Evolutionary conservation across 64 coral and sea anemone genomes (phyloP), one percentile per base, ranked within the genome.

Genomic region (Catalaphyllia jardinei): DNA sequence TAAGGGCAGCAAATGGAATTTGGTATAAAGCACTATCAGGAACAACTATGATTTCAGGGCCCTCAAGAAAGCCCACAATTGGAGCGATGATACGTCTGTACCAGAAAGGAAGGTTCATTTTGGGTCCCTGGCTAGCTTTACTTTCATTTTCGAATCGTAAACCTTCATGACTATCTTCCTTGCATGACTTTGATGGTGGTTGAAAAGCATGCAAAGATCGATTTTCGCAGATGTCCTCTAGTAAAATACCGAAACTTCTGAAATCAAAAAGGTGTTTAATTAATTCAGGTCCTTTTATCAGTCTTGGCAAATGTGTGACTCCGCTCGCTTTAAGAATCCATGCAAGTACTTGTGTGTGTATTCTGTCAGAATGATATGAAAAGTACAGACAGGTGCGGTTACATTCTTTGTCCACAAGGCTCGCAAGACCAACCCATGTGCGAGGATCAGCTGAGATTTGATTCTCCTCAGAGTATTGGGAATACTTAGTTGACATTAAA

Each of bases 31-130:
- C 10, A 4, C 67, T 8, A 30, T 31, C 25, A 2, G 25, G 30
- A 74, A 35, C 72, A 74, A 74, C 35, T 29, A 27, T 71, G 65
- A 71, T 71, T 71, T 71, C 65, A 15, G 29, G 25, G 0, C 30
- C 27, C 6, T 35, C 16, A 35, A 74, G 72, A 38, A 31, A 31
- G 31, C 15, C 72, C 29, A 0, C 72, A 4, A 74, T 29, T 16
- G 72, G 72, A 74, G 72, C 72, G 30, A 74, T 74, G 72, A 74
- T 74, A 5, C 35, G 27, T 74, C 16, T 74, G 72, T 30, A 38
- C 35, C 28, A 74, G 30, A 30, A 4, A 74, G 27, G 14, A 13
- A 29, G 30, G 16, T 7, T 74, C 0, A 4, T 27, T 15, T 31
- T 0, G 13, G 8, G 9, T 74, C 13, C 25, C 16, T 30, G 72